phyloP scores from a whole-genome alignment of 2,797 vertebrate species.

The Zalophus californianus region DNA sequence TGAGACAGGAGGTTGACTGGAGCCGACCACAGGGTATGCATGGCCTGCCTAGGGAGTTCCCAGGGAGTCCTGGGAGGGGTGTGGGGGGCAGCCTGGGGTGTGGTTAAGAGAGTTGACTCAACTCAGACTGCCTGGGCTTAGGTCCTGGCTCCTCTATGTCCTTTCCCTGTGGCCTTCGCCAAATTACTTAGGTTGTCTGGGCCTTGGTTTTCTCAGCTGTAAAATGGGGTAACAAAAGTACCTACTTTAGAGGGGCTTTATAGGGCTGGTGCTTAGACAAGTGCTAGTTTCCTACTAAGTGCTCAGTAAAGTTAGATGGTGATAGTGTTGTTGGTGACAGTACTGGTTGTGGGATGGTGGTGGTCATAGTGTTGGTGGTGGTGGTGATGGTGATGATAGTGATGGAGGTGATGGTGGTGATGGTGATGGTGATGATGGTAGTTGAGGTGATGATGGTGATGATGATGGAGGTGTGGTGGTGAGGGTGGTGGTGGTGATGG shows the following conservation, averaged over 20 bases:
- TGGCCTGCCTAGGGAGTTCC: rapidly evolving
- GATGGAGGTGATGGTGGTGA: rapidly evolving
- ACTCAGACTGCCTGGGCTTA: not conserved
- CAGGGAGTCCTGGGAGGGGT: not conserved
- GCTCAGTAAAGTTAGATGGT: no score
- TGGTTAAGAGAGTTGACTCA: not conserved
- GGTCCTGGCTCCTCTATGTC: no score
- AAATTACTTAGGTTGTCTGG: not conserved
- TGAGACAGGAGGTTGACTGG: rapidly evolving
- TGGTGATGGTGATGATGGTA: rapidly evolving
- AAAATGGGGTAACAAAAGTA: not conserved
- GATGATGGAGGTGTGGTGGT: no score
- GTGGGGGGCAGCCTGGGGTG: not conserved
- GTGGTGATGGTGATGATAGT: no score
- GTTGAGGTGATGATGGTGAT: rapidly evolving
- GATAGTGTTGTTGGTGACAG: not conserved
- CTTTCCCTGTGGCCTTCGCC: not conserved
- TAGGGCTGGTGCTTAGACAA: not conserved
- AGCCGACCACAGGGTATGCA: no score
- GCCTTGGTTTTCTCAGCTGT: not conserved
- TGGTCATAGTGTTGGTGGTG: not conserved
- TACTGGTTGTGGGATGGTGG: not conserved
- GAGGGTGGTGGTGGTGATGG: not conserved
- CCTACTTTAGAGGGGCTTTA: not conserved
- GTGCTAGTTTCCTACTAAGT: not conserved